Evolutionary conservation across 2,888 invertebrate species (phyloP).

Genomic region (Chrysina gloriosa): DNA sequence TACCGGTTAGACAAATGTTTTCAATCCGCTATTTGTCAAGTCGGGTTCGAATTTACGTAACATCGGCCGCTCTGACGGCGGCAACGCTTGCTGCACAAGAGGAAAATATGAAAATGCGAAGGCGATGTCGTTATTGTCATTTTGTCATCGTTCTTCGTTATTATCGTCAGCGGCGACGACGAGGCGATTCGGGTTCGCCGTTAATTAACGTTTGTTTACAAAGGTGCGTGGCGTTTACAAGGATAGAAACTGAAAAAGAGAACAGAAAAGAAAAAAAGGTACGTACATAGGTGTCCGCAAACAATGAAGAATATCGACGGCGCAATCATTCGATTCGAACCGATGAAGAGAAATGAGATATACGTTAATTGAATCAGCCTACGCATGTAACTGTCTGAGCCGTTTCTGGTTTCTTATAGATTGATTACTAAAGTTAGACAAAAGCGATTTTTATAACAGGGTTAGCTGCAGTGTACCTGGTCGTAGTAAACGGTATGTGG

Average conservation of each 20-base stretch:
- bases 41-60: conserved; percentile 39
- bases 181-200: not conserved
- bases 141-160: not conserved
- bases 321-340: too few relatives aligned
- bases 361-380: too few relatives aligned
- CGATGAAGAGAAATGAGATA: too few relatives aligned
- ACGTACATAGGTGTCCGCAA: not conserved
- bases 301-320: too few relatives aligned
- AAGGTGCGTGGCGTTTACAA: not conserved
- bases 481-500: too few relatives aligned
- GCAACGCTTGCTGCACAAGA: not conserved
- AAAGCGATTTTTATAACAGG: too few relatives aligned
- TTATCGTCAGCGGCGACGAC: not conserved
- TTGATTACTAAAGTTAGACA: too few relatives aligned
- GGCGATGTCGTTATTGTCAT: not conserved
- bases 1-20: conserved; percentile 51
- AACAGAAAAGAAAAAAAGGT: not conserved
- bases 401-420: too few relatives aligned
- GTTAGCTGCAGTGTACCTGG: too few relatives aligned
- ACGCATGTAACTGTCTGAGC: too few relatives aligned
- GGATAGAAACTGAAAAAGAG: not conserved
- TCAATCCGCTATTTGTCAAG: conserved; percentile 48
- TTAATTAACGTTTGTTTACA: not conserved
- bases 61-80: conserved; percentile 14
- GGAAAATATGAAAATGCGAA: conserved; percentile 3